Evolutionary conservation across 2,113 vertebrate species (phyloP).

Genomic region (Hoplias malabaricus): DNA sequence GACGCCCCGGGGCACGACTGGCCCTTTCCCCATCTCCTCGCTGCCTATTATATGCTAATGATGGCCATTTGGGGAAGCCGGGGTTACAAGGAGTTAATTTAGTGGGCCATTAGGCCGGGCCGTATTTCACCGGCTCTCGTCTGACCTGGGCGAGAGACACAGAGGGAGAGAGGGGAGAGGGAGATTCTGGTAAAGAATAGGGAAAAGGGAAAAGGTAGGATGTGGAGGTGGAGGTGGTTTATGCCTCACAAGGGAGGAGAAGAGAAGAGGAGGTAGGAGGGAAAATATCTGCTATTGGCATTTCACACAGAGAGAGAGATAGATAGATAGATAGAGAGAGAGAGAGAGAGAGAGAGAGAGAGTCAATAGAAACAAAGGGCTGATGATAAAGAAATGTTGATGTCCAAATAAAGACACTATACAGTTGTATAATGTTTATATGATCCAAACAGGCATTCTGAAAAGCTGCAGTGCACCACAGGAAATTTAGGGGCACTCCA

Average conservation of each 20-base stretch:
- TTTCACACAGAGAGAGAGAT: conserved; percentile 40
- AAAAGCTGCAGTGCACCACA: not conserved
- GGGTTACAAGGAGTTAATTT: conserved; percentile 97
- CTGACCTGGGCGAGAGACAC: conserved; percentile 55
- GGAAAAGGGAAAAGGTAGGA: conserved; percentile 5
- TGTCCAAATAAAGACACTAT: not conserved
- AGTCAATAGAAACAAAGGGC: not conserved
- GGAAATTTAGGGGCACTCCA: too few relatives aligned
- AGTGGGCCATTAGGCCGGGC: conserved; percentile 85
- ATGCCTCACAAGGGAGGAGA: conserved; percentile 51
- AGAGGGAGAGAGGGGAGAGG: conserved; percentile 59
- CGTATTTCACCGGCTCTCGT: conserved; percentile 81
- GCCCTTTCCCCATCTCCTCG: conserved; percentile 81
- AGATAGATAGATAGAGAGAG: not conserved
- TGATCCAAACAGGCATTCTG: not conserved
- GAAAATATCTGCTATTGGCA: conserved; percentile 55
- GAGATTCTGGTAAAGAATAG: conserved; percentile 44
- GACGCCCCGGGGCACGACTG: conserved; percentile 78
- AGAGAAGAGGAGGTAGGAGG: conserved; percentile 41
- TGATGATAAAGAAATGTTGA: not conserved
- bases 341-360: conserved; percentile 1
- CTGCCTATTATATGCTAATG: conserved; percentile 95
- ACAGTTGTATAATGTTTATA: not conserved
- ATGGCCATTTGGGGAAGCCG: conserved; percentile 84
- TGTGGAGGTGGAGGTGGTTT: conserved; percentile 30